phyloP scores from a whole-genome alignment of 1,140 invertebrate genomes.

The Uloborus diversus region DNA sequence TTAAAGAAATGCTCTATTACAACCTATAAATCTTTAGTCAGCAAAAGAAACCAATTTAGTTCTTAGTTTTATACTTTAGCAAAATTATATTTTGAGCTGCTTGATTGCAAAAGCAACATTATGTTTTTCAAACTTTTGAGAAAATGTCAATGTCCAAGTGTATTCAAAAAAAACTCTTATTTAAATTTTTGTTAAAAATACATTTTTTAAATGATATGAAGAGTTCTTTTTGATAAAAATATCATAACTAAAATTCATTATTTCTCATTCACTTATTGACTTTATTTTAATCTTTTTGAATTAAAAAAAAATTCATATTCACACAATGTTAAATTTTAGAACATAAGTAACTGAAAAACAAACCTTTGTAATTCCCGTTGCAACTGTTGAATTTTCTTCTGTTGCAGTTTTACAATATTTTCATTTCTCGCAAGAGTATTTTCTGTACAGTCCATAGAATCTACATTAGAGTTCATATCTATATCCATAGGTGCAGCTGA shows the following conservation, averaged over 20 bases:
- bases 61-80: no score
- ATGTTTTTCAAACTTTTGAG: no score
- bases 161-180: not conserved
- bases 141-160: no score
- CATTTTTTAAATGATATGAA: not conserved
- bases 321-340: not conserved
- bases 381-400: slow-evolving; percentile 86
- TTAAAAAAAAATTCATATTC: not conserved
- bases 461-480: slow-evolving; percentile 23
- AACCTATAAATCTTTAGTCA: no score
- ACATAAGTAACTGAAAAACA: not conserved
- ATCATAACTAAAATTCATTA: not conserved
- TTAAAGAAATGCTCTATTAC: no score
- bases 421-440: slow-evolving; percentile 40
- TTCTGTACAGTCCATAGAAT: slow-evolving; percentile 38
- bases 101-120: no score
- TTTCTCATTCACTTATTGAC: no score
- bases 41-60: no score
- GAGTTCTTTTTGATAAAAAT: not conserved
- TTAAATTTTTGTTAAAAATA: not conserved
- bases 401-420: slow-evolving; percentile 76
- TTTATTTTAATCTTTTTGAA: no score
- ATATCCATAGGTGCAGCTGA: slow-evolving; percentile 53
- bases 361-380: slow-evolving; percentile 76
- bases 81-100: no score